Evolutionary conservation across 2,888 invertebrate species (phyloP), one percentile per base, ranked within the genome.

Genomic region (Diarsia dahlii): DNA sequence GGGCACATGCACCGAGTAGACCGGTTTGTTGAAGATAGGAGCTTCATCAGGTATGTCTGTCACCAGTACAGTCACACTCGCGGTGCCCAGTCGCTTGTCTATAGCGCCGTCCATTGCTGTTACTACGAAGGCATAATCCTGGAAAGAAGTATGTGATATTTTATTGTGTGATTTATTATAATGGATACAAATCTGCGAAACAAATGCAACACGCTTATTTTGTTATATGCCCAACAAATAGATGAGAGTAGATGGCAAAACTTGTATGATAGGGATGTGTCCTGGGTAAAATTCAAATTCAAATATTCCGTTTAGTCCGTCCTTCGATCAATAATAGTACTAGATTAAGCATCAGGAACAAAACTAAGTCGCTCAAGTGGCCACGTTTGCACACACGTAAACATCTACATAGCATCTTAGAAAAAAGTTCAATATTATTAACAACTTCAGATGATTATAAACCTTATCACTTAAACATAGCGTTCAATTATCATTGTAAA

Each of bases 51-150:
- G 97, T 0, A 98, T 96, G 91, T 99, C 99, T 70, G 97, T 96
- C 0, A 99, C 98, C 87, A 97, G 96, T 0, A 99, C 98, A 0
- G 98, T 98, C 15, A 99, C 98, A 0, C 98, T 98, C 0, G 99
- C 98, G 0, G 99, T 99, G 3, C 99, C 98, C 56, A 99, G 96
- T 20, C 99, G 97, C 6, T 98, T 98, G 96, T 99, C 98, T 0
- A 98, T 97, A 0, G 98, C 99, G 34, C 98, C 98, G 91, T 99
- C 99, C 91, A 97, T 98, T 1, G 99, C 99, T 0, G 99, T 99
- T 13, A 99, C 98, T 62, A 99, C 98, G 93, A 99, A 98, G 81
- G 97, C 97, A 90, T 98, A 98, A 63, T 97, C 97, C 98, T 98
- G 93, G 4, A 93, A 91, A 28, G n/a, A 4, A 8, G 28, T 34